Conservation (phyloP, 2,888 invertebrate species). For the Watsonalla cultraria region DNA sequence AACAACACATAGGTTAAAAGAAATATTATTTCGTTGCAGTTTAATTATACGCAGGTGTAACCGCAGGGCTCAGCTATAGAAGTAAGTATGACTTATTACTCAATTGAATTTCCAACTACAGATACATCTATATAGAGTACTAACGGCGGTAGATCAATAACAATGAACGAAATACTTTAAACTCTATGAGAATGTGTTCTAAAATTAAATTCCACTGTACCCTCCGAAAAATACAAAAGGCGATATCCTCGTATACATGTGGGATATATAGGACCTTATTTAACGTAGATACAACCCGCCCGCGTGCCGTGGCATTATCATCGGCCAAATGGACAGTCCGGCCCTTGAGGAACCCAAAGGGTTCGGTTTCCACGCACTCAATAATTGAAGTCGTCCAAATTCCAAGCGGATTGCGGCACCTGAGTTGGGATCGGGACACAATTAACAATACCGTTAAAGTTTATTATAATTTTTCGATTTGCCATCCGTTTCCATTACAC, state of each 20-base stretch:
- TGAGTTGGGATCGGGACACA: constrained; percentile 35
- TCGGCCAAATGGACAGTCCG: constrained; percentile 67
- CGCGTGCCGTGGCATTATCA: constrained; percentile 62
- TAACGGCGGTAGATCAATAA: too few species aligned
- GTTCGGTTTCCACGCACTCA: constrained; percentile 71
- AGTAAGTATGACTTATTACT: too few species aligned
- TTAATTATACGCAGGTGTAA: too few species aligned
- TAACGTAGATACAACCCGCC: constrained; percentile 47
- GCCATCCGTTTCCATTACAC: not conserved
- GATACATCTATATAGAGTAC: too few species aligned
- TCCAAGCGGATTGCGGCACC: constrained; percentile 67
- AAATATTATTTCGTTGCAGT: too few species aligned
- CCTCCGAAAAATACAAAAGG: constrained; percentile 36
- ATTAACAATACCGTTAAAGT: constrained; percentile 72
- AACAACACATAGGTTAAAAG: too few species aligned
- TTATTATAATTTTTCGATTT: constrained; percentile 57
- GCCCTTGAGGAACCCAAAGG: constrained; percentile 71
- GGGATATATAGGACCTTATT: constrained; percentile 50
- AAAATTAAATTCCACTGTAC: not conserved
- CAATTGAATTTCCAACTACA: too few species aligned
- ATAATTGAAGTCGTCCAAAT: constrained; percentile 77
- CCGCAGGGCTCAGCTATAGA: too few species aligned
- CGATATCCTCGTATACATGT: constrained; percentile 19
- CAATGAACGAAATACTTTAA: too few species aligned
- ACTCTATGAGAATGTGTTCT: not conserved